Base-by-base conservation (phyloP, 2,888 invertebrate genomes). In the Trissolcus japonicus region DNA sequence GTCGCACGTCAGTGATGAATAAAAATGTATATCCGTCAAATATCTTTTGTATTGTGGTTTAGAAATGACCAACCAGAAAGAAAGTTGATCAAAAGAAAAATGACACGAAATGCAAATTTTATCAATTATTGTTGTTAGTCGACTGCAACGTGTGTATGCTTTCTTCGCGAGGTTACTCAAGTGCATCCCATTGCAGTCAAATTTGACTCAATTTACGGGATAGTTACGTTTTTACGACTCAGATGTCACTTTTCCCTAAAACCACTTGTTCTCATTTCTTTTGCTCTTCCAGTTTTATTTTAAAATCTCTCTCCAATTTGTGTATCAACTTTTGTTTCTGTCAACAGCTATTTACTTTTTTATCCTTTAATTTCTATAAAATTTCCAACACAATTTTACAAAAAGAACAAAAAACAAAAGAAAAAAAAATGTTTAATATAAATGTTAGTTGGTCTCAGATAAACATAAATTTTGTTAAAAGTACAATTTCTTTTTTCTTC, bases 51-150 rank as follows among this genome's bases (percentile, higher is more conserved):
- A 54, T 54, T 60, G 69, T 53, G 59, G 57, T 71, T 71, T 57
- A 71, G 71, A 66, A 76, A 66, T 69, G 57, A 59, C 61, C 53
- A 21, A 41, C 55, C 35, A 35, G 54, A 59, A 68, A 57, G 78
- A 78, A 78, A 78, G 78, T 74, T 63, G 59, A 67, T 75, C 67
- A 74, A 51, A 71, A 74, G 66, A 75, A 75, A 78, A 75, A 71
- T 72, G 75, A 72, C 66, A 67, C 72, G 21, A 63, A 75, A 74
- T 78, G 67, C 63, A 75, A 78, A 78, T 72, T n/a, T 63, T 60
- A 68, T 63, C 68, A 41, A 75, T 78, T 75, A 75, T 60, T 74
- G 65, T 71, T 78, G 75, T 67, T 74, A 78, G 68, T 75, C 66
- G 62, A 75, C 62, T 78, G 74, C 57, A 46, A 69, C 72, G 59